These are phyloP conservation scores for Agrenia bidenticulata DNA, from an alignment of 2,888 invertebrate genomes.

Conservation along the genomic window DNA sequence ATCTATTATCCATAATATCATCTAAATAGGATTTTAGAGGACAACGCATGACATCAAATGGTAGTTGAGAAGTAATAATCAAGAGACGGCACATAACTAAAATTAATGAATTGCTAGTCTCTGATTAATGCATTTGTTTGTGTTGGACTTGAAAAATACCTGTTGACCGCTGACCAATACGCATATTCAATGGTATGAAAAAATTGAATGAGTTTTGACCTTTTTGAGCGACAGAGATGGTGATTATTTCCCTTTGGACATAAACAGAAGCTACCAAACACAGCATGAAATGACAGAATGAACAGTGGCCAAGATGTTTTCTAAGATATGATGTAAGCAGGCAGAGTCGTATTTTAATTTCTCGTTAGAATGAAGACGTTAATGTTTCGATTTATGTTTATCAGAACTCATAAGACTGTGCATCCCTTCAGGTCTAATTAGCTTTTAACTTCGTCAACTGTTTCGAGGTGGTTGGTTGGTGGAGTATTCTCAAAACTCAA, in stretches of 20 bases:
- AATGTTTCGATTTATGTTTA: slow-evolving; percentile 8
- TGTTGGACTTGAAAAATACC: background rate
- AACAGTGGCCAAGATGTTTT: slow-evolving; percentile 1
- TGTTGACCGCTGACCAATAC: background rate
- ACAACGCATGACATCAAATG: no score
- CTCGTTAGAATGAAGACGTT: slow-evolving; percentile 3
- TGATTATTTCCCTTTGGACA: background rate
- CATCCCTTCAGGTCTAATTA: slow-evolving; percentile 3
- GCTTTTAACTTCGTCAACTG: background rate
- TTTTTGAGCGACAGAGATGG: slow-evolving; percentile 2
- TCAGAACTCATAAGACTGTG: background rate
- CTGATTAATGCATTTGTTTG: no score
- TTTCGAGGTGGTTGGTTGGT: no score
- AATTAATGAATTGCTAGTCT: no score
- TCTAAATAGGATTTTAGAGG: no score
- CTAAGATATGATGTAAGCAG: background rate
- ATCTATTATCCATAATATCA: no score
- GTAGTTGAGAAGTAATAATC: no score
- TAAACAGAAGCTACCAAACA: slow-evolving; percentile 14
- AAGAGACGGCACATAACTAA: no score
- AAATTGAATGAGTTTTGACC: slow-evolving; percentile 11
- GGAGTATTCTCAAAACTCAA: no score
- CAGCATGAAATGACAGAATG: slow-evolving; percentile 10
- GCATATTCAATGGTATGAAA: background rate
- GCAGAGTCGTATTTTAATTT: slow-evolving; percentile 3